phyloP scores from a whole-genome alignment of 2,113 vertebrate species.

The Melanotaenia duboulayi region DNA sequence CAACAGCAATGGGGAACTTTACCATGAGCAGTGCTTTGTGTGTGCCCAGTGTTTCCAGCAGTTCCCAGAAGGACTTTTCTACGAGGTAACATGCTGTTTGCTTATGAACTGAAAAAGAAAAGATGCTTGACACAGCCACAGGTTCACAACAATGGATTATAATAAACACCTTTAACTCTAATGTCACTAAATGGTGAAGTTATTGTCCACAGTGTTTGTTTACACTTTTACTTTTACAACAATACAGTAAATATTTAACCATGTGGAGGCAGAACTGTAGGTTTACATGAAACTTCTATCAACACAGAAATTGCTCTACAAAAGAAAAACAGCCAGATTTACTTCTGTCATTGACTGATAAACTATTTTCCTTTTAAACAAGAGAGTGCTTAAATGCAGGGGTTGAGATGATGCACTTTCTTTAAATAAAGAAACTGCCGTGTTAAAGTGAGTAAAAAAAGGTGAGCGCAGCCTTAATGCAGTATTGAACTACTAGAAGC shows the following conservation, averaged over 20 bases:
- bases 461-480: slow-evolving; percentile 22
- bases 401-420: no score
- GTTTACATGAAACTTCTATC: neutral
- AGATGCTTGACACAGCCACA: neutral
- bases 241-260: neutral
- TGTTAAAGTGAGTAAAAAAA: slow-evolving; percentile 34
- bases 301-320: neutral
- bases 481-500: slow-evolving; percentile 32
- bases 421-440: neutral
- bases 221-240: neutral
- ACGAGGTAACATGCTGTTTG: slow-evolving; percentile 86
- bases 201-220: neutral
- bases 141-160: neutral
- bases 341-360: neutral
- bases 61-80: slow-evolving; percentile 97
- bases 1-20: slow-evolving; percentile 97
- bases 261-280: neutral
- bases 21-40: slow-evolving; percentile 97
- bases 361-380: no score
- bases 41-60: slow-evolving; percentile 99
- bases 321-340: neutral
- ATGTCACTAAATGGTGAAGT: neutral
- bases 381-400: no score
- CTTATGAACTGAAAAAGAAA: neutral
- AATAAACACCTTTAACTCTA: neutral